Evolutionary conservation across 2,888 invertebrate species (phyloP), one percentile per base, ranked within the genome.

Genomic region (Antitype chi): DNA sequence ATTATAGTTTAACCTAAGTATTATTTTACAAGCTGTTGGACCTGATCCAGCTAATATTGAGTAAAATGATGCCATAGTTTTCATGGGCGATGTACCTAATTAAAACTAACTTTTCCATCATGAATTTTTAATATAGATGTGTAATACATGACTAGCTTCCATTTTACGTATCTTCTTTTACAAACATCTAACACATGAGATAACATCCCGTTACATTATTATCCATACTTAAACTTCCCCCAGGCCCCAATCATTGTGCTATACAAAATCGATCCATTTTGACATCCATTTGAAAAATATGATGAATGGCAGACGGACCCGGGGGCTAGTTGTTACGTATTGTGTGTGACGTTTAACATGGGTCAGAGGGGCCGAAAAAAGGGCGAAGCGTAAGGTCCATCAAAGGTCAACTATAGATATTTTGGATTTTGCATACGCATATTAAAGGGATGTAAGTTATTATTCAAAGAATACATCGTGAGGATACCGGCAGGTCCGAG

Each of bases 271-370:
- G 69, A 84, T 78, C 47, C 28, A 66, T 63, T 78, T 74, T 74
- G 68, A 52, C 60, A 78, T 68, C 76, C 62, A 76, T 80, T 79
- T 63, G 68, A 80, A 81, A 81, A 85, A 87, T 81, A 80, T 85
- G 86, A 85, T 87, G 80, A 85, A 86, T 81, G 72, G 64, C 70
- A 63, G 62, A 62, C 76, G 25, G 62, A 78, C 76, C 66, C 64
- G n/a, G 60, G 64, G 55, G 47, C 62, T 75, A 78, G 69, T 70
- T 80, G 81, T 78, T 81, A 71, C 69, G 79, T 78, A 86, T 87
- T 87, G 85, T 86, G 66, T 55, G 62, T 86, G 88, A 83, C 88
- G 76, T 74, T 66, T 87, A 86, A 87, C 88, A 80, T 71, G 87
- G 87, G 87, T 87, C 77, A 74, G 67, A 23, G 52, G 72, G 70